phyloP scores from a whole-genome alignment of 1,140 invertebrate species.

The Olivierus martensii region DNA sequence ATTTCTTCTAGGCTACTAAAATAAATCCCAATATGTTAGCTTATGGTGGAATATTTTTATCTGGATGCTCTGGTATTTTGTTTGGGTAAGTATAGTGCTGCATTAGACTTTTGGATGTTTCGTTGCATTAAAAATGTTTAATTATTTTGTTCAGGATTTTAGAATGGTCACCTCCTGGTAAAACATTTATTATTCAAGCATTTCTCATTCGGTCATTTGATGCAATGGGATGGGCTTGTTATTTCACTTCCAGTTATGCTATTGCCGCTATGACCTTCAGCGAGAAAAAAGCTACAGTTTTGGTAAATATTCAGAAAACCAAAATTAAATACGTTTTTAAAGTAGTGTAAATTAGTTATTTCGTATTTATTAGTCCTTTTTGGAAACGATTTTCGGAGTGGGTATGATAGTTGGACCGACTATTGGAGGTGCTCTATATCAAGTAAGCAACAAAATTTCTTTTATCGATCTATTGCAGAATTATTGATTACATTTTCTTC shows the following conservation, averaged over 20 bases:
- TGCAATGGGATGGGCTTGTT: slow-evolving; percentile 80
- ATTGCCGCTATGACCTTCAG: slow-evolving; percentile 91
- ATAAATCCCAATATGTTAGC: too few species aligned
- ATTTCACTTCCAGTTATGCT: slow-evolving; percentile 79
- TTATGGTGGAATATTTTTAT: too few species aligned
- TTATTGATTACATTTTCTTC: too few species aligned
- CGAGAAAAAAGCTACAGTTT: slow-evolving; percentile 70
- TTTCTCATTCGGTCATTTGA: slow-evolving; percentile 75
- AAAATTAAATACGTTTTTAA: too few species aligned
- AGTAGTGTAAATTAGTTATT: too few species aligned
- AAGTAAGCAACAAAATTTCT: too few species aligned
- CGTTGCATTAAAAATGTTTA: slow-evolving; percentile 50
- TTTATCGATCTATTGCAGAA: too few species aligned
- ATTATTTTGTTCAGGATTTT: slow-evolving; percentile 44
- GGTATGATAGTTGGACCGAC: slow-evolving; percentile 23
- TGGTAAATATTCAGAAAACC: slow-evolving; percentile 54
- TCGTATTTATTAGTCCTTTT: slow-evolving; percentile 3
- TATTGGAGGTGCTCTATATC: slow-evolving; percentile 20
- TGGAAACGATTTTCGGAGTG: slow-evolving; percentile 22
- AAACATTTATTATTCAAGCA: slow-evolving; percentile 66
- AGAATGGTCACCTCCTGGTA: slow-evolving; percentile 61
- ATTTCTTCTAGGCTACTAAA: too few species aligned
- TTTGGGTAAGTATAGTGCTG: too few species aligned
- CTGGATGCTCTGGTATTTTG: too few species aligned
- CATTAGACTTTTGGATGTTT: too few species aligned